phyloP scores from a whole-genome alignment of 2,888 invertebrate species.

The Monochamus alternatus region DNA sequence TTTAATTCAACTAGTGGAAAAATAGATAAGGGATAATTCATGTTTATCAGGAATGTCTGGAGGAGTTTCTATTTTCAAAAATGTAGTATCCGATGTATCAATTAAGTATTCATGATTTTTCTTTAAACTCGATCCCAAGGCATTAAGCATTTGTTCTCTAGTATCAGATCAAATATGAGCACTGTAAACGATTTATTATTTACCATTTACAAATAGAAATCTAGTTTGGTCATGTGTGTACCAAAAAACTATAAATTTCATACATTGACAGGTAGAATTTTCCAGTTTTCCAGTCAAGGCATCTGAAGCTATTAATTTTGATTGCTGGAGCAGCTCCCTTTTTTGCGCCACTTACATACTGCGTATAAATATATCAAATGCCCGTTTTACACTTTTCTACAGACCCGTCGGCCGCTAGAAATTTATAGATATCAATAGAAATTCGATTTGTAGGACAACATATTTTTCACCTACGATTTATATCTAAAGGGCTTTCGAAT shows the following conservation, averaged over 20 bases:
- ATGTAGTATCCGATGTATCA: no score
- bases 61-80: no score
- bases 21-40: no score
- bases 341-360: slow-evolving; percentile 33
- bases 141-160: slow-evolving; percentile 2
- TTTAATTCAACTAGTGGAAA: no score
- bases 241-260: slow-evolving; percentile 41
- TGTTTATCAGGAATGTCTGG: no score
- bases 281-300: slow-evolving; percentile 38
- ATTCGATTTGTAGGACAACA: slow-evolving; percentile 67
- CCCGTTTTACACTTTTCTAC: slow-evolving; percentile 53
- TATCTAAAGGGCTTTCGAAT: slow-evolving; percentile 61
- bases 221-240: slow-evolving; percentile 37
- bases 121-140: no score
- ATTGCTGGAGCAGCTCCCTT: slow-evolving; percentile 35
- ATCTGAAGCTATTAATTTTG: slow-evolving; percentile 36
- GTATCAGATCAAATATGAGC: slow-evolving; percentile 7
- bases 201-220: slow-evolving; percentile 38
- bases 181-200: slow-evolving; percentile 35
- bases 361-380: slow-evolving; percentile 38
- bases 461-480: slow-evolving; percentile 67
- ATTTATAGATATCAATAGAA: slow-evolving; percentile 68
- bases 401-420: slow-evolving; percentile 50
- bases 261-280: slow-evolving; percentile 42
- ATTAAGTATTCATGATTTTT: no score